Evolutionary conservation across 2,113 vertebrate genomes (phyloP), one percentile per base, ranked within the genome.

Genomic region (Hydrochoerus hydrochaeris): DNA sequence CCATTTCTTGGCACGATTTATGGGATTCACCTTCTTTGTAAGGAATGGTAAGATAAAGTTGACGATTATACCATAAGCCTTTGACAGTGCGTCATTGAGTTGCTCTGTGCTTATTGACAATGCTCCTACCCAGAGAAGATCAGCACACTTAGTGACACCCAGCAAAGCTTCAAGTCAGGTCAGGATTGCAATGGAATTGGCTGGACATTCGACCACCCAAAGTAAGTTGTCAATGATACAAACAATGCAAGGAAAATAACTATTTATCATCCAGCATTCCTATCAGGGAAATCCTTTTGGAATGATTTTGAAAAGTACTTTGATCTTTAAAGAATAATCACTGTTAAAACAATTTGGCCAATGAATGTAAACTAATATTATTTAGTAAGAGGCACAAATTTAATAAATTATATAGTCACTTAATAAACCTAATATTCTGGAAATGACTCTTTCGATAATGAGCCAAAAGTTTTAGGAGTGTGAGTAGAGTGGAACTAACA

Each of bases 391-490:
- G 69, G 22, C 38, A 75, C 71, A 75, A 44, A 97, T 97, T 69
- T 95, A 97, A 83, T 94, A 94, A 98, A 98, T 98, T 95, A 94
- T 91, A 96, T 6, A 83, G 77, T 62, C 93, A 96, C 92, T n/a
- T n/a, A 91, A 90, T 93, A 96, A 98, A 97, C 78, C 62, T 77
- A 46, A 26, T 77, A 77, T 46, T 77, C 26, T 96, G 94, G 71
- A 97, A 38, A 28, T 95, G 97, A 94, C 67, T 95, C 93, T 97
- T 97, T 91, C 94, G 84, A 96, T 90, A 97, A 98, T 93, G 84
- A 98, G 90, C 92, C 93, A 97, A 97, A 92, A 96, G 95, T 93
- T 94, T 95, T 96, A 97, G 98, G 96, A 96, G 97, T 95, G 65
- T 73, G 17, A 77, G 12, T 86, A 95, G 84, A 98, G 95, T 93